Base-by-base conservation (phyloP, 1,140 invertebrate genomes). In the Phortica variegata region DNA sequence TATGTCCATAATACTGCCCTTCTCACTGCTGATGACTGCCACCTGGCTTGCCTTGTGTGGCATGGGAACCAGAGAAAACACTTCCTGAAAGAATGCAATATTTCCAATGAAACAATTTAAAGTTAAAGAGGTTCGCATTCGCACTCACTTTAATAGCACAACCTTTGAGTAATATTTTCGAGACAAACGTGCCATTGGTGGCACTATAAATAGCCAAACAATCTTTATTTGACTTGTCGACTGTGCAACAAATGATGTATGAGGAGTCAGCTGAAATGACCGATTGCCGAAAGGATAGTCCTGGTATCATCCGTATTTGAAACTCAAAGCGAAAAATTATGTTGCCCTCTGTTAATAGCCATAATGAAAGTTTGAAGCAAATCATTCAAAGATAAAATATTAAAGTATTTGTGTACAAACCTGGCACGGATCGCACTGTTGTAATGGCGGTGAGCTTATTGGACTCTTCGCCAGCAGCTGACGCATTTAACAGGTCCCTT, bases 11-110 rank as follows among this genome's bases (percentile, higher is more conserved):
- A 92, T 86, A 48, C 86, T 91, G 17, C 90, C 91, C 76, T 95
- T 96, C 58, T 97, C 94, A 16, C 86, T 84, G 41, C 93, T 92
- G 26, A 96, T 89, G 0, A 96, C 84, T 1, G 88, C 94, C 17
- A 96, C 82, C 79, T 89, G 87, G 53, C 88, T 85, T 0, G 86
- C 78, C 77, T 90, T 91, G 65, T 90, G 87, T 0, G 89, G 88
- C 80, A 93, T 84, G 6, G 89, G 83, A 3, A 90, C 83, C 23
- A 93, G 71, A 3, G 79, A 77, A 33, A 81, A 68, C 6, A 88
- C 81, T n/a, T n/a, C n/a, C n/a, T n/a, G n/a, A n/a, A n/a, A 31
- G n/a, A 31, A 31, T n/a, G 7, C 7, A 31, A 31, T 31, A 31
- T 31, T 31, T 31, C 17, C 20, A 18, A 10, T 5, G 9, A 39